Evolutionary conservation across 2,888 invertebrate genomes (phyloP).

Genomic region (Monoplex corrugatus): DNA sequence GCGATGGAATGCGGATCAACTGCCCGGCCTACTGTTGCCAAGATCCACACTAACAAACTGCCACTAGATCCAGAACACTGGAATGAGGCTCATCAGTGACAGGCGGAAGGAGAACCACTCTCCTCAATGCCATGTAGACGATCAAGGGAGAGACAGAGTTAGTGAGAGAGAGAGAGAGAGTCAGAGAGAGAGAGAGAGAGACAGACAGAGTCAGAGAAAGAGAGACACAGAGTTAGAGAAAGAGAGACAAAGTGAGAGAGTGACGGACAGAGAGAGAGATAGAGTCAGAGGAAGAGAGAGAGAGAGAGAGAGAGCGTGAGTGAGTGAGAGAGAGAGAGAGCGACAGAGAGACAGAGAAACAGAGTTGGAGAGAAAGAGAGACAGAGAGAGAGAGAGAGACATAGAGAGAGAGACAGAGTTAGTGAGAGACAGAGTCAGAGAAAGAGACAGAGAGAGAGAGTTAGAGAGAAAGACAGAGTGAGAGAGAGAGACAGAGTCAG

Average conservation of each 20-base stretch:
- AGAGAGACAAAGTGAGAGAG: constrained; percentile 41
- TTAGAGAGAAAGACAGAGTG: neutral
- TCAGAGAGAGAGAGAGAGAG: neutral
- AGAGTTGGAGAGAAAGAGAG: no score
- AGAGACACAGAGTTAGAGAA: constrained; percentile 32
- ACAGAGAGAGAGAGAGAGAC: no score
- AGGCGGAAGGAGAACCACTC: no score
- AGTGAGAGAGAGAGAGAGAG: neutral
- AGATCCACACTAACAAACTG: no score
- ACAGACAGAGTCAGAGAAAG: constrained; percentile 34
- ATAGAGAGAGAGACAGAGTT: neutral
- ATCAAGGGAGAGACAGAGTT: no score
- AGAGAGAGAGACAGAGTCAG: constrained; percentile 8
- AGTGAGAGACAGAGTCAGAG: constrained; percentile 2
- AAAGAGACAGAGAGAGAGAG: neutral
- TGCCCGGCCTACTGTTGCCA: no score
- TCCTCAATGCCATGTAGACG: no score
- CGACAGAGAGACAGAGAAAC: no score
- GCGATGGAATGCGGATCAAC: no score
- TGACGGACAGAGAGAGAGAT: constrained; percentile 17
- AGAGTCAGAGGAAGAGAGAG: neutral
- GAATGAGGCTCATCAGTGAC: no score
- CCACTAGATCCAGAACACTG: no score
- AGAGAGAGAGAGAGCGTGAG: neutral
- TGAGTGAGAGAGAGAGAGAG: no score